These are phyloP conservation scores for Oncorhynchus mykiss DNA, from an alignment of 2,113 vertebrate species.

Conservation along the genomic window DNA sequence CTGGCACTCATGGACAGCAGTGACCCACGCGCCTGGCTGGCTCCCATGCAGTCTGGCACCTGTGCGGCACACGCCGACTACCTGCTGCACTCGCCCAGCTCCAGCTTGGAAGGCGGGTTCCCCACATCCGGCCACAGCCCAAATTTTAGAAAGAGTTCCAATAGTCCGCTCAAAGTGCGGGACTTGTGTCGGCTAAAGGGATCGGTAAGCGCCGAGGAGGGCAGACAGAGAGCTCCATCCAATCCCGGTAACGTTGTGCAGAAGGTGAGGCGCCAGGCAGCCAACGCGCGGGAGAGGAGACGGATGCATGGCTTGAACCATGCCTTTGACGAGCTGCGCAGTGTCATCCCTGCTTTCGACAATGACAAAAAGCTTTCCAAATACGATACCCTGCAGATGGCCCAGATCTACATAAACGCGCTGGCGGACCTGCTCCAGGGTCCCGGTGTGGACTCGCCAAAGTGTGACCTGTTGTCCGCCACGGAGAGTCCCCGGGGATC, in stretches of 20 bases:
- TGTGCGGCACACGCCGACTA: constrained; percentile 81
- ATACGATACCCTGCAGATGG: constrained; percentile 97
- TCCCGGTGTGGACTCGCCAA: constrained; percentile 62
- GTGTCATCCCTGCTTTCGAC: constrained; percentile 95
- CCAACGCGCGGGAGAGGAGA: constrained; percentile 89
- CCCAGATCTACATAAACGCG: constrained; percentile 97
- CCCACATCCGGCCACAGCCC: constrained; percentile 64
- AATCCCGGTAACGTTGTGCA: constrained; percentile 78
- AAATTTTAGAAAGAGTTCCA: constrained; percentile 67
- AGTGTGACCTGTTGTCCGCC: constrained; percentile 55
- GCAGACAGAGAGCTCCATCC: constrained; percentile 72
- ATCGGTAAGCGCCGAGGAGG: constrained; percentile 48
- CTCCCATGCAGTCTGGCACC: constrained; percentile 77
- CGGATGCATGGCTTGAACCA: constrained; percentile 96
- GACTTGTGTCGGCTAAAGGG: constrained; percentile 75
- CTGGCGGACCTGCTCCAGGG: constrained; percentile 88
- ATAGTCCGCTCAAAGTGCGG: constrained; percentile 69
- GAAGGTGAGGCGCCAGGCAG: constrained; percentile 87
- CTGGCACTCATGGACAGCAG: constrained; percentile 78
- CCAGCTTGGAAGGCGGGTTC: constrained; percentile 52
- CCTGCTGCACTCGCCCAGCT: constrained; percentile 73
- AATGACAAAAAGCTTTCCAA: constrained; percentile 98
- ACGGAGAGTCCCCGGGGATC: constrained; percentile 51
- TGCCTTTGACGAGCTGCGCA: constrained; percentile 94
- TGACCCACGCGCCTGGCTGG: constrained; percentile 87